Evolutionary conservation across 2,113 vertebrate genomes (phyloP).

Genomic region (Takifugu flavidus): DNA sequence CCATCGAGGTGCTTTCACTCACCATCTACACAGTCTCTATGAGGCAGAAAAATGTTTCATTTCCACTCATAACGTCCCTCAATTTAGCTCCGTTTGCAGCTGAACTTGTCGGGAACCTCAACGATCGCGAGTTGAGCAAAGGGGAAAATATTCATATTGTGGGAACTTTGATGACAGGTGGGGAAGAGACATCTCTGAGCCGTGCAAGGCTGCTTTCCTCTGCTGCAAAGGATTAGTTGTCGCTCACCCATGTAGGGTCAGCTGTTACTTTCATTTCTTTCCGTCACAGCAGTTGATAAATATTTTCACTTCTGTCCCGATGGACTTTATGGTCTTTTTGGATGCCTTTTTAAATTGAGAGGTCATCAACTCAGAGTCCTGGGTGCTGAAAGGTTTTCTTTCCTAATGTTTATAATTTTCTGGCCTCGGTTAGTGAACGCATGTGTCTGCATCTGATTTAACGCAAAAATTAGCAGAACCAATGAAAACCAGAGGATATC

Average conservation of each 20-base stretch:
- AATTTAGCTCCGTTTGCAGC: conserved; percentile 54
- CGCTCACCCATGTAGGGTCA: conserved; percentile 58
- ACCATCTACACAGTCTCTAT: background rate
- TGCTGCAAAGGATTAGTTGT: conserved; percentile 19
- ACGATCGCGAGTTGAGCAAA: conserved; percentile 18
- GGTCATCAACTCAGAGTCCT: conserved; percentile 52
- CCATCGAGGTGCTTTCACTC: too few species aligned
- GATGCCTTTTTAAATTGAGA: conserved; percentile 51
- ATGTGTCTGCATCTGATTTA: conserved; percentile 70
- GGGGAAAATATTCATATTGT: conserved; percentile 29
- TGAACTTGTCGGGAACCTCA: conserved; percentile 32
- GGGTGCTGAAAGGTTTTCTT: conserved; percentile 59
- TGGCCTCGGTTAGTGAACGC: conserved; percentile 58
- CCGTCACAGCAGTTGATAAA: conserved; percentile 65
- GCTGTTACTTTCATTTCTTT: conserved; percentile 66
- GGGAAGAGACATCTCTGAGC: conserved; percentile 25
- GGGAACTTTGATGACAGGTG: conserved; percentile 39
- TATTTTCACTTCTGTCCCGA: conserved; percentile 60
- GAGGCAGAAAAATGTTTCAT: conserved; percentile 12
- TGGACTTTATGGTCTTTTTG: conserved; percentile 66
- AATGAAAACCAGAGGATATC: conserved; percentile 55
- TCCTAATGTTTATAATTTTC: conserved; percentile 37
- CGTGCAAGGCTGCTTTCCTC: conserved; percentile 49
- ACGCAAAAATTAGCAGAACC: conserved; percentile 56
- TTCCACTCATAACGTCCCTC: conserved; percentile 39